Conservation (phyloP, 2,113 vertebrate species). For the Plestiodon gilberti region DNA sequence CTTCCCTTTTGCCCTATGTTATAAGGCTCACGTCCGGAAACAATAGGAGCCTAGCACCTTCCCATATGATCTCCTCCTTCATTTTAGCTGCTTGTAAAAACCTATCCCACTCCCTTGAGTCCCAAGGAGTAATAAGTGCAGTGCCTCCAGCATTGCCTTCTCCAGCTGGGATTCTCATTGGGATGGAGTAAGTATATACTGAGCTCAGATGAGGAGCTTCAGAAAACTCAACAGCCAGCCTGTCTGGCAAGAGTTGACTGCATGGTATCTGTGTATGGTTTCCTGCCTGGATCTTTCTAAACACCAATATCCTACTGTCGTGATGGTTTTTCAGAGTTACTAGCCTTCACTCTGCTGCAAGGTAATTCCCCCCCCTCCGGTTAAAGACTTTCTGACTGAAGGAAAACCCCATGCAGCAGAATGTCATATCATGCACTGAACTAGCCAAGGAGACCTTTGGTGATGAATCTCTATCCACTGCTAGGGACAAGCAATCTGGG, state of each 20-base stretch:
- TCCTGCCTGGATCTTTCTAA: conserved; percentile 57
- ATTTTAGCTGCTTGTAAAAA: conserved; percentile 70
- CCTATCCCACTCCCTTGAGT: conserved; percentile 62
- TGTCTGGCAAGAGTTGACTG: conserved; percentile 62
- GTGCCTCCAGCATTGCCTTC: conserved; percentile 58
- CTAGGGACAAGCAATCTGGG: background rate
- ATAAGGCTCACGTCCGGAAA: conserved; percentile 71
- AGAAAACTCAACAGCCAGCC: conserved; percentile 63
- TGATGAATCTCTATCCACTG: background rate
- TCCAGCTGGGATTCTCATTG: conserved; percentile 67
- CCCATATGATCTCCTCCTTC: conserved; percentile 72
- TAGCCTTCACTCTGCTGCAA: conserved; percentile 46
- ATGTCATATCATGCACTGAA: background rate
- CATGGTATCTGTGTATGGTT: conserved; percentile 63
- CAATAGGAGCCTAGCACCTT: conserved; percentile 77
- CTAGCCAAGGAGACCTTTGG: background rate
- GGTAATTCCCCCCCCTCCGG: background rate
- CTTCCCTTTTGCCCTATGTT: conserved; percentile 72
- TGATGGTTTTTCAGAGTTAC: conserved; percentile 59
- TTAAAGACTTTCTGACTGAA: background rate
- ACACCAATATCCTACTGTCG: conserved; percentile 47
- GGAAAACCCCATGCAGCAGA: background rate
- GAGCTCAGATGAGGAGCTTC: conserved; percentile 64
- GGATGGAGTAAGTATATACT: conserved; percentile 58
- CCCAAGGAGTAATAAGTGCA: conserved; percentile 63